Base-by-base conservation (phyloP, 2,888 invertebrate species). In the Sussaba pulchella region DNA sequence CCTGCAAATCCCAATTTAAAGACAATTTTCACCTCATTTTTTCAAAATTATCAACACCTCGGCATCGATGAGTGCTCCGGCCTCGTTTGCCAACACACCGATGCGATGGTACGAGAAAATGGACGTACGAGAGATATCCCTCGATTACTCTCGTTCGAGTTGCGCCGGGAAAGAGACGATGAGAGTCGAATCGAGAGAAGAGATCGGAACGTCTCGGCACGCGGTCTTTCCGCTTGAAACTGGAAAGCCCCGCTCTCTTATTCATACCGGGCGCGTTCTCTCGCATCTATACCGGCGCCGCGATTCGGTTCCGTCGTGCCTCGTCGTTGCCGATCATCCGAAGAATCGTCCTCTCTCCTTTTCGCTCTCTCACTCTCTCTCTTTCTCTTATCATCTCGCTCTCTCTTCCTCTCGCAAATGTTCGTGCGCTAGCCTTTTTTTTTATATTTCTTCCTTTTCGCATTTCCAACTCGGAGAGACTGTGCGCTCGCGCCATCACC, bases 231-330 rank as follows among this genome's bases (percentile, higher is more conserved):
- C 74, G 79, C 64, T 73, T 31, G 69, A 64, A 81, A 73, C 81
- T 81, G 81, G 76, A 81, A 81, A 81, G 77, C 81, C 17, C 76
- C 74, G 75, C 66, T 71, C 73, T 76, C 76, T 76, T 54, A 63
- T 69, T 77, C 76, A 59, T 43, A 69, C 76, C 61, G 74, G 74
- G 64, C 70, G 74, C 76, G 80, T 78, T 72, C 43, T 45, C 24
- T 36, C 59, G 63, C 71, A 39, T 59, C 70, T 52, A 31, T 31
- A 45, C 54, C 71, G 69, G 43, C 66, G 63, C 47, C 47, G 61
- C 50, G 73, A 78, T 59, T 66, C 39, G 41, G 9, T 47, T 24
- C 45, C 50, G 36, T 54, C 73, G 69, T 54, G 50, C 63, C 54
- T 45, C 61, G 52, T 54, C 14, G 31, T 72, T 61, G 61, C 59